Evolutionary conservation across 2,113 vertebrate genomes (phyloP).

Genomic region (Protobothrops flavoviridis): DNA sequence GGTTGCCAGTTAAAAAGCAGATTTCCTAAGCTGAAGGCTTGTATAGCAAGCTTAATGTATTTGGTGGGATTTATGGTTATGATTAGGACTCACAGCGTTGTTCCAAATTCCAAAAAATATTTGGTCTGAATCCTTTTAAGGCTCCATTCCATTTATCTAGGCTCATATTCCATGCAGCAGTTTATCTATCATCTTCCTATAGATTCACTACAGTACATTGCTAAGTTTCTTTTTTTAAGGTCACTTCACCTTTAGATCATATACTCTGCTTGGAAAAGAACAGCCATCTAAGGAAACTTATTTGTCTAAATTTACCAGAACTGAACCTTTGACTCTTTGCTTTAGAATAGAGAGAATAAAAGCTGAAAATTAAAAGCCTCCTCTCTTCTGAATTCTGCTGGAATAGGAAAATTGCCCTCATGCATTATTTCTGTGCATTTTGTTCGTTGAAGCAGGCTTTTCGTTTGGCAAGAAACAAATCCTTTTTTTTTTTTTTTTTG

Average conservation of each 20-base stretch:
- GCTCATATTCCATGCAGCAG: accelerated
- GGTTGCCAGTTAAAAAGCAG: slow-evolving; percentile 68
- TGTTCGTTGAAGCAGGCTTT: not conserved
- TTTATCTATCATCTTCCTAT: slow-evolving; percentile 16
- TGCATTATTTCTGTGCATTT: not conserved
- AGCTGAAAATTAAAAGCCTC: slow-evolving; percentile 30
- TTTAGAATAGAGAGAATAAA: slow-evolving; percentile 15
- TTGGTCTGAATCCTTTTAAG: slow-evolving; percentile 12
- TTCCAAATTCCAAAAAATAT: slow-evolving; percentile 27
- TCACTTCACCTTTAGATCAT: slow-evolving; percentile 47
- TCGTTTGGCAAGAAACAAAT: not conserved
- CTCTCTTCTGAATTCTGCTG: not conserved
- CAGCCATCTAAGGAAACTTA: not conserved
- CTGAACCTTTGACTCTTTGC: not conserved
- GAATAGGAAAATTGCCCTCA: not conserved
- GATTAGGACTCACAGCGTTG: not conserved
- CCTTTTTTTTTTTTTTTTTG: slow-evolving; percentile 50
- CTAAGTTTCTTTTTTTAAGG: slow-evolving; percentile 16
- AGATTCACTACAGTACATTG: slow-evolving; percentile 8
- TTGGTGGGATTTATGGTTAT: slow-evolving; percentile 15
- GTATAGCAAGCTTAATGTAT: slow-evolving; percentile 42
- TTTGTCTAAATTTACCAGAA: not conserved
- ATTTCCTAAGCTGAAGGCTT: slow-evolving; percentile 69
- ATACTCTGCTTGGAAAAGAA: slow-evolving; percentile 19
- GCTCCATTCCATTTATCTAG: not conserved